These are phyloP conservation scores for Xerus inauris DNA, from an alignment of 2,113 vertebrate species.

Conservation along the genomic window DNA sequence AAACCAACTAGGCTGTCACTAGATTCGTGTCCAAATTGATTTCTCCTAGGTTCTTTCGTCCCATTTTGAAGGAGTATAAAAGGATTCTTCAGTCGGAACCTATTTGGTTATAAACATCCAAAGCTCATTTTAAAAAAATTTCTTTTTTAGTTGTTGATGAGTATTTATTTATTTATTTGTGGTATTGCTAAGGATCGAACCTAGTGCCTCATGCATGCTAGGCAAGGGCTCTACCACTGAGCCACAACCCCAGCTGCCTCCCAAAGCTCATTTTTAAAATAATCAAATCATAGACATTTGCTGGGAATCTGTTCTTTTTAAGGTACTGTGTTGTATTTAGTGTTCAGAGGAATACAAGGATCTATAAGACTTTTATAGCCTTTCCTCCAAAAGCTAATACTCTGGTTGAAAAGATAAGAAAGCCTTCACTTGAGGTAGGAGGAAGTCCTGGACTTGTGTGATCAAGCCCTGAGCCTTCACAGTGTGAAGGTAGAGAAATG, in stretches of 20 bases:
- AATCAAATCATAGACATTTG: not conserved
- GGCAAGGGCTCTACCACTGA: too few relatives aligned
- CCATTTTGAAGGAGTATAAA: not conserved
- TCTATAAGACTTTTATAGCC: not conserved
- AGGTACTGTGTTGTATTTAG: not conserved
- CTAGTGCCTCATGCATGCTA: too few relatives aligned
- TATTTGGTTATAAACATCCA: slow-evolving; percentile 20
- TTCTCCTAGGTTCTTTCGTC: not conserved
- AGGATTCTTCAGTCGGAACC: slow-evolving; percentile 11
- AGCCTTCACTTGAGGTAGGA: not conserved
- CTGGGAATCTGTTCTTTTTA: slow-evolving; percentile 38
- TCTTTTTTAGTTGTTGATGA: too few relatives aligned
- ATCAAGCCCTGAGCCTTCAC: not conserved
- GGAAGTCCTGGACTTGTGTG: not conserved
- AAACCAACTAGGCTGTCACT: not conserved
- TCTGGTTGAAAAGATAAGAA: not conserved
- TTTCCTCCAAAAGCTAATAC: not conserved
- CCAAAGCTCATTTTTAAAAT: slow-evolving; percentile 38
- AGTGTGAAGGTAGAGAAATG: not conserved
- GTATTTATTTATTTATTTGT: too few relatives aligned
- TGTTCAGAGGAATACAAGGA: not conserved
- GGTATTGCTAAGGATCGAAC: too few relatives aligned
- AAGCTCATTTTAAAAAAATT: slow-evolving; percentile 50
- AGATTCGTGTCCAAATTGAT: not conserved
- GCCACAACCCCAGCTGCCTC: too few relatives aligned